Base-by-base conservation (phyloP, 2,113 vertebrate genomes). In the Erythrocercus mccallii region DNA sequence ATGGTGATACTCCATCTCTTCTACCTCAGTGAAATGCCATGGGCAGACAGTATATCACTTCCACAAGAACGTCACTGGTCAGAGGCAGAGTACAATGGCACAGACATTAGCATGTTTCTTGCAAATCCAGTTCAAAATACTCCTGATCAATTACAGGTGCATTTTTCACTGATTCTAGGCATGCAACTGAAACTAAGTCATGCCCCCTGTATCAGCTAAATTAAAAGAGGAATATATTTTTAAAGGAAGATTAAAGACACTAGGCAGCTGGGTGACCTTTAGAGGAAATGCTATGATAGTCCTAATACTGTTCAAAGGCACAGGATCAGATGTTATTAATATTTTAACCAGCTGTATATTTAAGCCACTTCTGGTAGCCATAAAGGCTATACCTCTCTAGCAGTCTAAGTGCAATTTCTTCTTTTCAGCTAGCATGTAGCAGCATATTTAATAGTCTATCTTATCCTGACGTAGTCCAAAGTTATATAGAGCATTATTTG, bases 41-140 rank as follows among this genome's bases (percentile, higher is more conserved):
- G 12, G 23, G 12, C 7, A 54, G 61, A 25, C 3, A 42, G 14
- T 20, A 15, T 40, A 44, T 45, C 25, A 31, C 6, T 53, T 58
- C 35, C 35, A 86, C 31, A 68, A 38, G 16, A 11, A 60, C 0
- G 0, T 27, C 10, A 11, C 9, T 53, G 25, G 5, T 12, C 51
- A 86, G 56, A 83, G 11, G 17, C 0, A 3, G 19, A 64, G 17
- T 16, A 79, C 19, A 56, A 44, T 9, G 22, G 4, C 15, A 53
- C 0, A 0, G 40, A 6, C 4, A 48, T 48, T 17, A 38, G 19
- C 13, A 40, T 27, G 6, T 47, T 37, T 53, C 23, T 64, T 74
- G 31, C 21, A 71, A 87, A 89, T 30, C 12, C 33, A 58, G 30
- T 58, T 64, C 72, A 60, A 81, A 94, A 79, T 45, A 35, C 8